Evolutionary conservation across 2,888 invertebrate genomes (phyloP), one percentile per base, ranked within the genome.

Genomic region (Timema podura): DNA sequence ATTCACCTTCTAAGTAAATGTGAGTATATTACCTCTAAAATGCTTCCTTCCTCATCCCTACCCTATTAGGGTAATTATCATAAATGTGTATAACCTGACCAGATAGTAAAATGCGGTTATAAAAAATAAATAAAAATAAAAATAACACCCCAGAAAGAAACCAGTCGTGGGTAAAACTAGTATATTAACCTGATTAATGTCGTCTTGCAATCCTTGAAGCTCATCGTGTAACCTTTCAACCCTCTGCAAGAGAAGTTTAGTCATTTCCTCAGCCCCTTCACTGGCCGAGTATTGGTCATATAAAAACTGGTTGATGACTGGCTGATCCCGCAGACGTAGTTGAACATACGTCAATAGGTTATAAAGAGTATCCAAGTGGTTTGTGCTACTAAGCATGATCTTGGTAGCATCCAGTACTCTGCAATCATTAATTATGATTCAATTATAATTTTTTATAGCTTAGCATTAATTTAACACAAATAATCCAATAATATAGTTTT

Each of bases 321-420:
- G 44, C 61, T 44, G 9, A 30, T n/a, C 11, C 11, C 11, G 11
- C 44, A 61, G 61, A 13, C 61, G 61, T 5, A 13, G 61, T 6
- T 45, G 61, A 6, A 45, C n/a, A 45, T 61, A 61, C 61, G 30
- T 61, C 44, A 61, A 13, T 45, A 61, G 44, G 61, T 61, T 61
- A 45, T 45, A 61, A 5, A 61, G 61, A 10, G 61, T 61, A 45
- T 61, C 61, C 61, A 61, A 45, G 10, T 61, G 61, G 44, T 61
- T 61, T 30, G 61, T 45, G n/a, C 61, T 44, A 44, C 61, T 44
- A 13, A 61, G 44, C 61, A 61, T 10, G 61, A 61, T 61, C 61
- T 45, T 61, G 1, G 61, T 61, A 5, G 44, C 61, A 44, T 61
- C 61, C 61, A 61, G 44, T 13, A 30, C 61, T 10, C 61, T 61